Evolutionary conservation across 1,140 invertebrate genomes (phyloP).

Genomic region (Diprion similis): DNA sequence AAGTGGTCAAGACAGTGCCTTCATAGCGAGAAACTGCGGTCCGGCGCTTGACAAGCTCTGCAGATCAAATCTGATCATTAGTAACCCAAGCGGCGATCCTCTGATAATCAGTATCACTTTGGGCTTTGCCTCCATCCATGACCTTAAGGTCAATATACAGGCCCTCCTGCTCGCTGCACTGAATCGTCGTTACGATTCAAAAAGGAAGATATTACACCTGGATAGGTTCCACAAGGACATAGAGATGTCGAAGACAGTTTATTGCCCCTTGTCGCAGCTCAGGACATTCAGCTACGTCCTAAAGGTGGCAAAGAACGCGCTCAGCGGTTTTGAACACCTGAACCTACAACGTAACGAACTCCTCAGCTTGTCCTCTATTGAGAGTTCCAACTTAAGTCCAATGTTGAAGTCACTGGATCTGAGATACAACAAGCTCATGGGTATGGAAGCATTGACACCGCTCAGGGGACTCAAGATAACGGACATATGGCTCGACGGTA

Average conservation of each 20-base stretch:
- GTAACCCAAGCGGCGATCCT: constrained; percentile 47
- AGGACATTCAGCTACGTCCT: constrained; percentile 59
- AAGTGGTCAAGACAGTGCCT: constrained; percentile 49
- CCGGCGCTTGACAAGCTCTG: constrained; percentile 60
- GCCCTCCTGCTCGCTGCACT: constrained; percentile 53
- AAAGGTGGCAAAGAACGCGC: constrained; percentile 52
- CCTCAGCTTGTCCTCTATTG: constrained; percentile 46
- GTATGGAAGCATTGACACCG: constrained; percentile 36
- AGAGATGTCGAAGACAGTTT: constrained; percentile 55
- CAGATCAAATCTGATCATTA: constrained; percentile 56
- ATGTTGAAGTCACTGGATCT: constrained; percentile 56
- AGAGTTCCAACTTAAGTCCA: constrained; percentile 43
- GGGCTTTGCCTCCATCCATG: constrained; percentile 56
- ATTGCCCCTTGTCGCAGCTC: constrained; percentile 59
- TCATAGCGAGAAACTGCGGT: constrained; percentile 62
- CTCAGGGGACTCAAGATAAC: constrained; percentile 40
- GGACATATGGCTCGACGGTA: constrained; percentile 53
- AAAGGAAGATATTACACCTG: constrained; percentile 51
- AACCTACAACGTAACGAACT: constrained; percentile 59
- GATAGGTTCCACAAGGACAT: constrained; percentile 58
- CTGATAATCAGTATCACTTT: constrained; percentile 57
- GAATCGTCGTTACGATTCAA: constrained; percentile 49
- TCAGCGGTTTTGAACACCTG: constrained; percentile 48
- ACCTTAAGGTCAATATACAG: constrained; percentile 60
- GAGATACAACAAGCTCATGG: constrained; percentile 56